Evolutionary conservation across 2,888 invertebrate genomes (phyloP).

Genomic region (Conomelus anceps): DNA sequence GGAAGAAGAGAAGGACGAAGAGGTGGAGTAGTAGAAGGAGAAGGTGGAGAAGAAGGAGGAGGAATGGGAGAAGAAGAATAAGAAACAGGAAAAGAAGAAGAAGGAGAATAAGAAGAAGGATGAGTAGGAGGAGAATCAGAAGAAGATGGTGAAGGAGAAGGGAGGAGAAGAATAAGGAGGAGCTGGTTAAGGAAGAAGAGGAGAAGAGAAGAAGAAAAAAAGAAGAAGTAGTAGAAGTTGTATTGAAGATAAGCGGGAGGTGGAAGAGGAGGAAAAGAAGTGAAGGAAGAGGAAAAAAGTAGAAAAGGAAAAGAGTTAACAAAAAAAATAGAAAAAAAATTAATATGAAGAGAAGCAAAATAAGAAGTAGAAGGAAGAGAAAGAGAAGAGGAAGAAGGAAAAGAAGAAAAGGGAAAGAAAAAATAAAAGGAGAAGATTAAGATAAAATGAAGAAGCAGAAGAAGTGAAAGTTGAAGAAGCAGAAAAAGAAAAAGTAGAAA

Average conservation of each 20-base stretch:
- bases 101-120: background rate
- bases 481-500: too few relatives aligned
- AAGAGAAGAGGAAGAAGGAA: background rate
- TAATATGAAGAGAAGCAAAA: background rate
- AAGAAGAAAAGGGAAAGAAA: background rate
- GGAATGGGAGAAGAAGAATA: too few relatives aligned
- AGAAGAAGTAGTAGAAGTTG: too few relatives aligned
- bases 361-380: background rate
- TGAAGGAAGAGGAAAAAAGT: background rate
- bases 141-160: background rate
- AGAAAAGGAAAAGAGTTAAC: background rate
- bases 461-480: too few relatives aligned
- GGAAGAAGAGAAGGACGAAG: background rate
- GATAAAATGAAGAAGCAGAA: too few relatives aligned
- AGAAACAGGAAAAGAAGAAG: background rate
- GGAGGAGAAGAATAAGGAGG: background rate
- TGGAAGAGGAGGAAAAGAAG: background rate
- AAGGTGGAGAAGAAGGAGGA: too few relatives aligned
- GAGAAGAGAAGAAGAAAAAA: background rate
- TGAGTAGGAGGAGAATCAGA: background rate
- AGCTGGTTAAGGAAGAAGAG: background rate
- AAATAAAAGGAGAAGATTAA: too few relatives aligned
- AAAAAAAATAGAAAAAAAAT: background rate
- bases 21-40: background rate
- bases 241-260: too few relatives aligned